These are phyloP conservation scores for Oasisia sp. DNA, from an alignment of 2,888 invertebrate genomes.

Conservation along the genomic window DNA sequence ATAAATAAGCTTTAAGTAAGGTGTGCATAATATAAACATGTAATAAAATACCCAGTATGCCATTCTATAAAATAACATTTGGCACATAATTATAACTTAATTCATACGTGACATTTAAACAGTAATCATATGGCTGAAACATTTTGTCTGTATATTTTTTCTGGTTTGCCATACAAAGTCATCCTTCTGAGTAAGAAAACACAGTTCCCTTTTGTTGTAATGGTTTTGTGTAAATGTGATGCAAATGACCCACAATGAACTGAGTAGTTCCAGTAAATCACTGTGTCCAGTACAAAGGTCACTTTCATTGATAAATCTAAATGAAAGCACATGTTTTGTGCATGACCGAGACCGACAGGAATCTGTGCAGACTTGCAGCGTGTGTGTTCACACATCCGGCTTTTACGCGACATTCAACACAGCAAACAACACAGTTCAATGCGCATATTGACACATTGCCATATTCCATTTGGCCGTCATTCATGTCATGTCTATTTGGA, in stretches of 20 bases:
- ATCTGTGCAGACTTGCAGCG: not conserved
- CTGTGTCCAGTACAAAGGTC: not conserved
- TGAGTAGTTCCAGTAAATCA: not conserved
- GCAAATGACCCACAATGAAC: not conserved
- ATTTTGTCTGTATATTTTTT: not conserved
- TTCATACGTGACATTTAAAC: too few species aligned
- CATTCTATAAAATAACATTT: too few species aligned
- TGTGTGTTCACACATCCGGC: not conserved
- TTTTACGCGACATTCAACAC: not conserved
- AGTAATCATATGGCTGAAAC: too few species aligned
- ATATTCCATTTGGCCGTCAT: not conserved
- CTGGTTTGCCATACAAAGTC: not conserved
- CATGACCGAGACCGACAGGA: not conserved
- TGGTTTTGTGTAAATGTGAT: not conserved
- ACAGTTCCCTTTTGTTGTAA: not conserved
- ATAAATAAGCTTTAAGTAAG: too few species aligned
- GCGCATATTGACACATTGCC: not conserved
- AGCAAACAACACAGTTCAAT: not conserved
- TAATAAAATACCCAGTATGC: too few species aligned
- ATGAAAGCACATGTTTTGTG: conserved; percentile 7
- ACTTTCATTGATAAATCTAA: not conserved
- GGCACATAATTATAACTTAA: too few species aligned
- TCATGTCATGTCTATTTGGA: not conserved
- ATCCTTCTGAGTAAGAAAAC: not conserved
- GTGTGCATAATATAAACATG: too few species aligned